Evolutionary conservation across 2,797 vertebrate species (phyloP), one percentile per base, ranked within the genome.

Genomic region (Phoxinus dragarum): DNA sequence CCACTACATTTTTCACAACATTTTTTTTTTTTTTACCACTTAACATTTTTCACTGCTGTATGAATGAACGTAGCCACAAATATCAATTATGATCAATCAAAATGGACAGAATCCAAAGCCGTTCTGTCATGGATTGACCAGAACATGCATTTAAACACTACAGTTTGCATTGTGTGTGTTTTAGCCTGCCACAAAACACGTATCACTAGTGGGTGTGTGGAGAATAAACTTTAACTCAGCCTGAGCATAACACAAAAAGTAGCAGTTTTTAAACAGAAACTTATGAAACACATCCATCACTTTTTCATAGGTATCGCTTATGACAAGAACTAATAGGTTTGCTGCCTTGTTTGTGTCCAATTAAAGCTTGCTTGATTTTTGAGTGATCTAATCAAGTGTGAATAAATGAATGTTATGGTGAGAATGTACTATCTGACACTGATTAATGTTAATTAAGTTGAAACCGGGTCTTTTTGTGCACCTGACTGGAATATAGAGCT

Each of bases 391-490:
- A 89, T 84, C 73, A 86, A 49, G 56, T 83, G 59, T 64, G 38
- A 79, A 77, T 83, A 75, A 87, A 68, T 84, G 0, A 19, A 80
- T 78, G 59, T 84, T 84, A 68, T 19, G 44, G 54, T 74, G 61
- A 81, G 86, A 78, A 80, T 68, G 79, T 87, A 54, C 64, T 87
- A 44, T 87, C 74, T 82, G 75, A 88, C 81, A 87, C 73, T 86
- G 71, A 84, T 77, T 86, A 77, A 87, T 82, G 79, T 69, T 84
- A 90, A 90, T 89, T 81, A 88, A 82, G 74, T 44, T 75, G 72
- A 82, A 49, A 71, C 52, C 82, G 52, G 67, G 59, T 75, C 77
- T 82, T 80, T 88, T 77, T 88, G 83, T 80, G 74, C 82, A 89
- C 82, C 80, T 84, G 75, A 86, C 79, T 89, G 76, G 38, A 86